Base-by-base conservation (phyloP, 2,888 invertebrate genomes). In the Bembecia ichneumoniformis region DNA sequence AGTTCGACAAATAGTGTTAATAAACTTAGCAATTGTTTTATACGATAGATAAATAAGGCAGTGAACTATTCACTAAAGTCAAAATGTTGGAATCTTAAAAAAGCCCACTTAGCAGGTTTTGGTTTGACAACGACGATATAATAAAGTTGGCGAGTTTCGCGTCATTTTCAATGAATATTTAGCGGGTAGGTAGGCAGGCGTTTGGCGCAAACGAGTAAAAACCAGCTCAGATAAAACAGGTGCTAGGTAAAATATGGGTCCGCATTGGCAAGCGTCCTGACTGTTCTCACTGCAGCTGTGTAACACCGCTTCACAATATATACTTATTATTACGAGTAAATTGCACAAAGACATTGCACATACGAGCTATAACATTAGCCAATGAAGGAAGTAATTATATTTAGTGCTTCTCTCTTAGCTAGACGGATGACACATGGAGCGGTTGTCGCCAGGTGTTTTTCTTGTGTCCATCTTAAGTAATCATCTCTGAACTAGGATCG, bases 191-290 rank as follows among this genome's bases (percentile, higher is more conserved):
- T 40, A 40, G 40, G 40, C 14, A 40, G 40, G 40, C 40, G 40
- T 40, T 40, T 71, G 71, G 72, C 67, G 66, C 64, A 62, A 61
- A 67, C 69, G 40, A 70, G 71, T 72, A 74, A 78, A 77, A 75
- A 75, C 71, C 64, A 60, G 57, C 40, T 11, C 40, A 76, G 77
- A 82, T 82, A 80, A 80, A 81, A 74, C 80, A 82, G 79, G 81
- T 80, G 81, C 62, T 66, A 62, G 68, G 60, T 78, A 73, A 82
- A 74, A 78, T 82, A 82, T 77, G 67, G 68, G 60, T 60, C 78
- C 69, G 80, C 82, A 82, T 74, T 78, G 82, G 74, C 77, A 73
- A 40, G 40, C 50, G 49, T 61, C 56, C 63, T 52, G 63, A 14
- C 40, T 40, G 40, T n/a, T 13, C 40, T 40, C 40, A 40, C 40